Evolutionary conservation across 2,888 invertebrate species (phyloP), one percentile per base, ranked within the genome.

Genomic region (Rhyacophila evoluta): DNA sequence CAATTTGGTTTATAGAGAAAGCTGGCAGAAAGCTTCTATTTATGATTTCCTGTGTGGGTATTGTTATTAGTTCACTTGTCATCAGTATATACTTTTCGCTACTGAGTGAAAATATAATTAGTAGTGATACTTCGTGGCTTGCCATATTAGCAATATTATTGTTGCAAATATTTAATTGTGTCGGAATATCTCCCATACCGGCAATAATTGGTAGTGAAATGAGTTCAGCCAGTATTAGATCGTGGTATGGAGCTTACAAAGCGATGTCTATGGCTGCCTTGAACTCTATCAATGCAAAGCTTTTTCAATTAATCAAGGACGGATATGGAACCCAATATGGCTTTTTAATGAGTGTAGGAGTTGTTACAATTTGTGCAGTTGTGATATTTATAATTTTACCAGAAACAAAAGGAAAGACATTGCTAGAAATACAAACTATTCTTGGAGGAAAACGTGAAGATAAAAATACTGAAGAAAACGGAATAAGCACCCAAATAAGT

Each of bases 371-470:
- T 1, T 6, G 41, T 25, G 8, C 38, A 11, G 25, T 41, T 8
- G 39, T 39, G 3, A 38, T 67, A 1, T 29, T 36, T 69, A 41
- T 70, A 12, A 70, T 69, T 69, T 11, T 78, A 15, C 78, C 78
- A n/a, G 78, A 78, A 29, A 78, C 78, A 19, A 78, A 38, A 12
- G 78, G 78, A 10, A 78, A 78, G 12, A 74, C 69, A n/a, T 55
- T 78, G 27, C 27, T 74, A 41, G 78, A 78, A 74, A 78, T 78
- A 15, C 78, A 78, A 41, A 70, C 74, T 41, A 78, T 74, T n/a
- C 74, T 78, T 37, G 33, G 73, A 36, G 55, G 55, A 41, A 39
- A 33, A 55, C 15, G 8, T n/a, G 19, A 10, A 8, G 10, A 55
- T 55, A 25, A 55, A 6, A 55, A 2, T 0, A 55, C 1, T 25